phyloP scores from a whole-genome alignment of 2,888 invertebrate species.

The Strigamia crassipes region DNA sequence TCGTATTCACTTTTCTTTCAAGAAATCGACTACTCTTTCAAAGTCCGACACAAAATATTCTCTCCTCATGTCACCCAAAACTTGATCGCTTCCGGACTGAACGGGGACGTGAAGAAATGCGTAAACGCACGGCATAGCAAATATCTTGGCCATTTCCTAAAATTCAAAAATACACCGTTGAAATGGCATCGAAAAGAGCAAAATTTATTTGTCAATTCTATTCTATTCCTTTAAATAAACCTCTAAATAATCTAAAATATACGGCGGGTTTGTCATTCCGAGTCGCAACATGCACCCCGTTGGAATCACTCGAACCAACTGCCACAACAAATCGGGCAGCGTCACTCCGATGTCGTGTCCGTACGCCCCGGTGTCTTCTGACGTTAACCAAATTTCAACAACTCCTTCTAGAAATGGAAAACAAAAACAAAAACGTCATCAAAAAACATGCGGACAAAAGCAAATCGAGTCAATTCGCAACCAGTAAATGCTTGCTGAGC shows the following conservation, averaged over 20 bases:
- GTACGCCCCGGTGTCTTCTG: conserved; percentile 97
- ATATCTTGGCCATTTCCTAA: conserved; percentile 79
- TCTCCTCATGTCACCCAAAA: conserved; percentile 92
- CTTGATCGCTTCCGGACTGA: conserved; percentile 95
- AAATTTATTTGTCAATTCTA: no score
- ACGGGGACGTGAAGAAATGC: conserved; percentile 97
- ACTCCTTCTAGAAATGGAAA: conserved; percentile 73
- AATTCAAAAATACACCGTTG: conserved; percentile 50
- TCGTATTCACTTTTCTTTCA: conserved; percentile 72
- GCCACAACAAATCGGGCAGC: conserved; percentile 82
- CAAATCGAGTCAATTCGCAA: no score
- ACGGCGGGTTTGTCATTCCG: conserved; percentile 99
- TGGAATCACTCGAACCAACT: conserved; percentile 78
- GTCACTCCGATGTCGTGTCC: conserved; percentile 90
- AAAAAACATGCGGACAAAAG: no score
- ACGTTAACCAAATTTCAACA: conserved; percentile 95
- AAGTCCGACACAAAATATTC: conserved; percentile 92
- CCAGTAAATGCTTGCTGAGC: conserved; percentile 76
- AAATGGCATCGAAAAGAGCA: background rate
- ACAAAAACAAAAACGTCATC: background rate
- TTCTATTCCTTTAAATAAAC: conserved; percentile 55
- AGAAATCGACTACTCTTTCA: conserved; percentile 81
- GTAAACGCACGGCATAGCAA: conserved; percentile 87
- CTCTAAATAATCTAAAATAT: conserved; percentile 90
- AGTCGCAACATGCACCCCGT: conserved; percentile 78